Evolutionary conservation across 2,888 invertebrate genomes (phyloP).

Genomic region (Cryptocephalus moraei): DNA sequence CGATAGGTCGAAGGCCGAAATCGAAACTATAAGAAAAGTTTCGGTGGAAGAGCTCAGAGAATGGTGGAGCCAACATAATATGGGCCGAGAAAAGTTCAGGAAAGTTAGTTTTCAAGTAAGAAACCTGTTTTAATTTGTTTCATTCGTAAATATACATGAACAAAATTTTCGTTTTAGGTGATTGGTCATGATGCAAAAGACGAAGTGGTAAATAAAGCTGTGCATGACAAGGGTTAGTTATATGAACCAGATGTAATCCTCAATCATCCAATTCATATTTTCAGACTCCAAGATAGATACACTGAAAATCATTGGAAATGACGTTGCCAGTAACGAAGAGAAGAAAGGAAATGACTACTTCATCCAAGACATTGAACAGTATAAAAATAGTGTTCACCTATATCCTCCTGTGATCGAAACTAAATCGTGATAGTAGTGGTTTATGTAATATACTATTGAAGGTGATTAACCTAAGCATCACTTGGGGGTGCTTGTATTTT

Average conservation of each 20-base stretch:
- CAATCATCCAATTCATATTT: too few relatives aligned
- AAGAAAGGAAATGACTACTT: conserved; percentile 10
- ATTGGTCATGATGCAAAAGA: conserved; percentile 11
- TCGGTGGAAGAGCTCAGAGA: conserved; percentile 40
- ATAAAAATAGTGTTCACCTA: conserved; percentile 8
- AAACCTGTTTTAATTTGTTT: not conserved
- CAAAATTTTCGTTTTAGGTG: conserved; percentile 7
- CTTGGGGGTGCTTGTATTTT: too few relatives aligned
- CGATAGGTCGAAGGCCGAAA: conserved; percentile 61
- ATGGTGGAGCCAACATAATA: conserved; percentile 45
- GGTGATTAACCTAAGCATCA: too few relatives aligned
- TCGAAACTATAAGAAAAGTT: conserved; percentile 45
- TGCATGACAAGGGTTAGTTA: too few relatives aligned
- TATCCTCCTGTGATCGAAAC: conserved; percentile 2
- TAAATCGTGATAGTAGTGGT: too few relatives aligned
- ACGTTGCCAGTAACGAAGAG: conserved; percentile 3
- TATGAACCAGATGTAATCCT: too few relatives aligned
- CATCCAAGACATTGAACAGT: conserved; percentile 13
- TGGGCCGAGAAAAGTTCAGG: conserved; percentile 34
- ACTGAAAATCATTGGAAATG: conserved; percentile 3
- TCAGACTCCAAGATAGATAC: too few relatives aligned
- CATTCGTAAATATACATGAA: not conserved
- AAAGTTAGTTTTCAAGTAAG: conserved; percentile 49
- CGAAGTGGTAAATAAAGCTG: not conserved
- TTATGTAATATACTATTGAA: too few relatives aligned